phyloP scores from a whole-genome alignment of 2,888 invertebrate genomes.

The Sinhomidia bicolor region DNA sequence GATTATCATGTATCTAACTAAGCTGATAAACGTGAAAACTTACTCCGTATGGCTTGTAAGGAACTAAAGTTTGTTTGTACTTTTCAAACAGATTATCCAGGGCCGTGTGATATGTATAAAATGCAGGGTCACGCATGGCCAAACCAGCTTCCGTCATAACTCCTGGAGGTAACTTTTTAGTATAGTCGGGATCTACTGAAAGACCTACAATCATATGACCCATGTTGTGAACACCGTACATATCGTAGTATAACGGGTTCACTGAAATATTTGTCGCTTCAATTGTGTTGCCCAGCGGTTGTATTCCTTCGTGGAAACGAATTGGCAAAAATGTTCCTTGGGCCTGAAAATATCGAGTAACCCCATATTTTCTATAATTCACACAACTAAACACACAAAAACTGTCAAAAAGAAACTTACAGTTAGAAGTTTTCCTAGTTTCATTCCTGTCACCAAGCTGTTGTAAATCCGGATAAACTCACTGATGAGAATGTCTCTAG shows the following conservation, averaged over 20 bases:
- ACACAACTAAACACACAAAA: no score
- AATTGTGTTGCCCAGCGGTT: slow-evolving; percentile 50
- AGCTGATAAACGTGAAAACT: not conserved
- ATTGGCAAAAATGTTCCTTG: slow-evolving; percentile 54
- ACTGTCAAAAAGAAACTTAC: no score
- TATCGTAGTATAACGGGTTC: slow-evolving; percentile 65
- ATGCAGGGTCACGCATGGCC: slow-evolving; percentile 44
- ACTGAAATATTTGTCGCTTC: slow-evolving; percentile 61
- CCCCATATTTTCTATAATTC: no score
- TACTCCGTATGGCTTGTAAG: slow-evolving; percentile 83
- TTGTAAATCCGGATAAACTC: slow-evolving; percentile 29
- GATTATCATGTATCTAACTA: not conserved
- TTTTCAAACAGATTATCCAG: slow-evolving; percentile 87
- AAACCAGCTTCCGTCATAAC: slow-evolving; percentile 47
- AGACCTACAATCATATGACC: slow-evolving; percentile 61
- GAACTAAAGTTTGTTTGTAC: slow-evolving; percentile 87
- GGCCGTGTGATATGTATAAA: slow-evolving; percentile 56
- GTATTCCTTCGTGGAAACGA: slow-evolving; percentile 48
- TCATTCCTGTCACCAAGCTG: slow-evolving; percentile 38
- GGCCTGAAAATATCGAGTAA: slow-evolving; percentile 24
- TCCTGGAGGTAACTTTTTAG: slow-evolving; percentile 45
- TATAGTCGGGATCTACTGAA: slow-evolving; percentile 54
- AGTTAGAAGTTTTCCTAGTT: slow-evolving; percentile 18
- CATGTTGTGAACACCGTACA: slow-evolving; percentile 61
- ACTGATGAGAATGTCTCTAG: slow-evolving; percentile 43